These are phyloP conservation scores for Scarus forsteni DNA, from an alignment of 2,797 vertebrate species.

Conservation along the genomic window DNA sequence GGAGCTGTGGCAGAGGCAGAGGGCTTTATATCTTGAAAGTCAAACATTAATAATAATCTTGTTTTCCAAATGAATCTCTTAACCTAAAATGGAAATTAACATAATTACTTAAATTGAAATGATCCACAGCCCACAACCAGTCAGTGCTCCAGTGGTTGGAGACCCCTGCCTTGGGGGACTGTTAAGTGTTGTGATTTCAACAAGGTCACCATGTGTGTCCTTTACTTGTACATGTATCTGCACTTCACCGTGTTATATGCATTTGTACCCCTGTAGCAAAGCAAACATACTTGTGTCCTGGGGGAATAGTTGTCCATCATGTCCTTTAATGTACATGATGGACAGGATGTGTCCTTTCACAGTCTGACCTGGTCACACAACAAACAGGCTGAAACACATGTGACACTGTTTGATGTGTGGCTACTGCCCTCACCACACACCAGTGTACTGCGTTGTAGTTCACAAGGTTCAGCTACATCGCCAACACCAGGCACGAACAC, in stretches of 20 bases:
- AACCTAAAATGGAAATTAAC: no score
- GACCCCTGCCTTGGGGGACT: conserved; percentile 14
- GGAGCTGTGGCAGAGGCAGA: no score
- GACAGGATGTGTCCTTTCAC: conserved; percentile 27
- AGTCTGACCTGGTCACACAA: conserved; percentile 22
- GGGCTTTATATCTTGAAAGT: no score
- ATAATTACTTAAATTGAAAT: no score
- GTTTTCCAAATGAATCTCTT: no score
- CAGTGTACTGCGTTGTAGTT: not conserved
- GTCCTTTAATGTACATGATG: conserved; percentile 39
- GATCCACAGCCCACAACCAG: no score
- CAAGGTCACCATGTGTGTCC: conserved; percentile 23
- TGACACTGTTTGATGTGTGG: conserved; percentile 30
- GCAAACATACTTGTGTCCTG: conserved; percentile 20
- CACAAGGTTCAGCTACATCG: not conserved
- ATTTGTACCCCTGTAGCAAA: conserved; percentile 36
- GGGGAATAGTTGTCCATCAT: conserved; percentile 37
- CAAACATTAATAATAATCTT: no score
- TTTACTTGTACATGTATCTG: conserved; percentile 56
- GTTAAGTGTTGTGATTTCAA: not conserved
- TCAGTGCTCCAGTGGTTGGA: no score
- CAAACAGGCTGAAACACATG: conserved; percentile 14
- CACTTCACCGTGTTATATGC: conserved; percentile 46
- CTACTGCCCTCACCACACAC: not conserved
- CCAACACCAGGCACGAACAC: not conserved